phyloP scores from a whole-genome alignment of 2,797 vertebrate genomes.

The Hippoglossus hippoglossus region DNA sequence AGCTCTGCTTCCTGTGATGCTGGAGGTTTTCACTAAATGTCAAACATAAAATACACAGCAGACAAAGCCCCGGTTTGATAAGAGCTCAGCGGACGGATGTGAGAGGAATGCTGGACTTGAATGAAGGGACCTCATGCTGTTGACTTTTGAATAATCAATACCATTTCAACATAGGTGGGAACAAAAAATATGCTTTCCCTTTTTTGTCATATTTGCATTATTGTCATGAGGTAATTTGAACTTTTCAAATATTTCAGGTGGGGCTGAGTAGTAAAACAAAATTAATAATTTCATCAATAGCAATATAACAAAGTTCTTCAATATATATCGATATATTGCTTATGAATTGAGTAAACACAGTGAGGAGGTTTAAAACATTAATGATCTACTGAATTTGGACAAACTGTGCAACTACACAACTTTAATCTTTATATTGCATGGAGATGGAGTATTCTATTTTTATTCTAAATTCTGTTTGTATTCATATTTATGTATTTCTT shows the following conservation, averaged over 20 bases:
- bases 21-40: conserved; percentile 1
- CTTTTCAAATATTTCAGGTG: neutral
- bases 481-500: no score
- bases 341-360: no score
- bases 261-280: no score
- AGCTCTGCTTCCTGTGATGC: neutral
- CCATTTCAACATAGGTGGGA: neutral
- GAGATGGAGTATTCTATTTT: no score
- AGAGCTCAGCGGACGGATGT: neutral
- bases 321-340: no score
- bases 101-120: neutral
- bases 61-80: neutral
- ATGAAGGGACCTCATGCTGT: neutral
- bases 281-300: no score
- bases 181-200: neutral
- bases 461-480: no score
- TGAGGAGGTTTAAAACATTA: no score
- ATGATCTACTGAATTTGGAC: no score
- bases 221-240: neutral
- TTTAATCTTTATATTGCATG: no score
- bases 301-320: no score
- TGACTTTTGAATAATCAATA: neutral
- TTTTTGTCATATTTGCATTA: neutral
- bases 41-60: conserved; percentile 16
- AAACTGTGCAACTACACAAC: no score